These are phyloP conservation scores for Pararge aegeria DNA, from an alignment of 1,140 invertebrate genomes.

Conservation along the genomic window DNA sequence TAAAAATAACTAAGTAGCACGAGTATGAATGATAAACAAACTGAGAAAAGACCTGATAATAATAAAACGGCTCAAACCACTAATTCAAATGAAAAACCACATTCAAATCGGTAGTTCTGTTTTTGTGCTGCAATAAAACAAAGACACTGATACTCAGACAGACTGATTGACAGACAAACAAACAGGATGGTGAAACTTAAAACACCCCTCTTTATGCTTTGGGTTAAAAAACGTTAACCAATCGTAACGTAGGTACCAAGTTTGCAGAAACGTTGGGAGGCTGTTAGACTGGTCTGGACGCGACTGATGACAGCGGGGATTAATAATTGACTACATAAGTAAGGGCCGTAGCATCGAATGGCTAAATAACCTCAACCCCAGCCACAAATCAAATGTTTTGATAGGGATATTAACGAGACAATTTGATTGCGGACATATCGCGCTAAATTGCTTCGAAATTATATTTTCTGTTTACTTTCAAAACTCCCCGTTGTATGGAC, in stretches of 20 bases:
- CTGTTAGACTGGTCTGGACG: background rate
- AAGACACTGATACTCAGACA: too few species aligned
- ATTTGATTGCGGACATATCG: slow-evolving; percentile 79
- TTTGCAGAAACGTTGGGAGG: background rate
- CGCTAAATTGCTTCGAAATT: slow-evolving; percentile 79
- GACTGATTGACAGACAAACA: too few species aligned
- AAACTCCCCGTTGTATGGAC: slow-evolving; percentile 57
- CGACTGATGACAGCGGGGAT: slow-evolving; percentile 16
- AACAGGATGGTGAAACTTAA: too few species aligned
- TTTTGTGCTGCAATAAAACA: too few species aligned
- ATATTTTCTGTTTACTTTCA: slow-evolving; percentile 79
- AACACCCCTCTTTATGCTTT: too few species aligned
- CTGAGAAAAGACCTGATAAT: too few species aligned
- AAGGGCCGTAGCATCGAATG: slow-evolving; percentile 60
- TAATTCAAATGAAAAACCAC: too few species aligned
- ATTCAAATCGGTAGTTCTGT: too few species aligned
- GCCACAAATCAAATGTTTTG: slow-evolving; percentile 79
- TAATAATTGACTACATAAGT: slow-evolving; percentile 61
- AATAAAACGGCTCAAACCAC: too few species aligned
- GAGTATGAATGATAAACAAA: too few species aligned
- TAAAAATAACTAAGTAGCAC: too few species aligned
- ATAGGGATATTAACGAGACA: slow-evolving; percentile 79
- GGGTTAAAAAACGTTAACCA: too few species aligned
- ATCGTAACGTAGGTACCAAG: background rate
- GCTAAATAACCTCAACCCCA: slow-evolving; percentile 71